These are phyloP conservation scores for Tribolium madens DNA, from an alignment of 1,140 invertebrate genomes.

Conservation along the genomic window DNA sequence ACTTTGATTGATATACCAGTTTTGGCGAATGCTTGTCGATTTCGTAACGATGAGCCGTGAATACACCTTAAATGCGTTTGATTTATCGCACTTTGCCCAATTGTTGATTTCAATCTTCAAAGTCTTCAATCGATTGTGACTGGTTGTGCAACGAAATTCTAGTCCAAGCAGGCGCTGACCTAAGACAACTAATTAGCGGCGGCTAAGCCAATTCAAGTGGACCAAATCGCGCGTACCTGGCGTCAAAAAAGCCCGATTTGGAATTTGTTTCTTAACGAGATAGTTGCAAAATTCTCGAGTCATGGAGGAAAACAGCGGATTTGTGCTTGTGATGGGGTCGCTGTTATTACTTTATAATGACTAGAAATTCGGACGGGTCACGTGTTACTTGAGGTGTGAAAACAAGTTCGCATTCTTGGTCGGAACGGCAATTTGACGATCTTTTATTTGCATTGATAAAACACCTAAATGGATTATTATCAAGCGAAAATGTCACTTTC, in stretches of 20 bases:
- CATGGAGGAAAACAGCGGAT: background rate
- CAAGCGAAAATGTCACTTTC: background rate
- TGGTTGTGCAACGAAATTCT: slow-evolving; percentile 20
- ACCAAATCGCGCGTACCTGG: slow-evolving; percentile 11
- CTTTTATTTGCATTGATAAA: background rate
- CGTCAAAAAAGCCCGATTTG: background rate
- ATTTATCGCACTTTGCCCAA: slow-evolving; percentile 21
- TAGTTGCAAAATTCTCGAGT: slow-evolving; percentile 9
- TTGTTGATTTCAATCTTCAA: background rate
- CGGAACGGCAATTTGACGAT: background rate
- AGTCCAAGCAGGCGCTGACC: slow-evolving; percentile 20
- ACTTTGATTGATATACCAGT: slow-evolving; percentile 30
- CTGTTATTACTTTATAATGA: slow-evolving; percentile 1
- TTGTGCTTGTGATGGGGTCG: background rate
- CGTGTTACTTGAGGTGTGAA: background rate
- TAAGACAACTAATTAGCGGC: slow-evolving; percentile 27
- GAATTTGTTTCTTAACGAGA: slow-evolving; percentile 5
- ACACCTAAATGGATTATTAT: background rate
- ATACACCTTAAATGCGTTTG: slow-evolving; percentile 20
- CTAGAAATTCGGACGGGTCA: background rate
- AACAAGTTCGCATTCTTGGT: slow-evolving; percentile 5
- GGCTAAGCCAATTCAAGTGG: background rate
- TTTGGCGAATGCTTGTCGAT: background rate
- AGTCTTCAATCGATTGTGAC: background rate
- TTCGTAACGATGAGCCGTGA: slow-evolving; percentile 6